Evolutionary conservation across 1,140 invertebrate genomes (phyloP).

Genomic region (Cotesia glomerata): DNA sequence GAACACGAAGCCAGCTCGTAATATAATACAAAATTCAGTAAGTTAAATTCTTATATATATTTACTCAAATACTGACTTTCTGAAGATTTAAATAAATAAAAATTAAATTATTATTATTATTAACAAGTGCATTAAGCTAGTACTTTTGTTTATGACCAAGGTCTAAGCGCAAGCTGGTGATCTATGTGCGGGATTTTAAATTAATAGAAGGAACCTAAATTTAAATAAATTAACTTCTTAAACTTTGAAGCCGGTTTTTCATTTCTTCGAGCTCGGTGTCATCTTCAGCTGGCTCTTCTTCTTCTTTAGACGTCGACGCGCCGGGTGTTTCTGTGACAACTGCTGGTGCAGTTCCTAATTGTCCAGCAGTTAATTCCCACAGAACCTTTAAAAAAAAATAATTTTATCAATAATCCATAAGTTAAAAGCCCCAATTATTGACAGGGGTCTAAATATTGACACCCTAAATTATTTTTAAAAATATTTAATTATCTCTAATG

Average conservation of each 20-base stretch:
- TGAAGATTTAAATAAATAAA: neutral
- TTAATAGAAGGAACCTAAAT: neutral
- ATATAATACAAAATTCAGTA: neutral
- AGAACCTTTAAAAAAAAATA: constrained; percentile 71
- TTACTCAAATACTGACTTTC: neutral
- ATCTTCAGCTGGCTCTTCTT: constrained; percentile 67
- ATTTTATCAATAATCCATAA: neutral
- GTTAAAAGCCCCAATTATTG: too few relatives aligned
- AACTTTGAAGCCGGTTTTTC: constrained; percentile 81
- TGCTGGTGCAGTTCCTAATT: constrained; percentile 87
- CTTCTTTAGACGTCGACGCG: constrained; percentile 62
- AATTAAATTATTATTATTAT: neutral
- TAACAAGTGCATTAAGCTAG: neutral
- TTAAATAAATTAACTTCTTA: constrained; percentile 71
- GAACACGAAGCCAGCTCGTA: neutral
- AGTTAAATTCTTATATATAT: neutral
- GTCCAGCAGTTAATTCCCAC: constrained; percentile 93
- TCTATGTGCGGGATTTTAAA: neutral
- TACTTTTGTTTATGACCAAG: neutral
- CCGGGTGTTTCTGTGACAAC: constrained; percentile 73
- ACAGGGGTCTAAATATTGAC: too few relatives aligned
- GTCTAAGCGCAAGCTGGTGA: neutral
- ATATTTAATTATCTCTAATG: too few relatives aligned
- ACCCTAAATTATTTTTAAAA: too few relatives aligned
- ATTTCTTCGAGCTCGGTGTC: constrained; percentile 85